These are phyloP conservation scores for Malacoctenus gilli DNA, from an alignment of 2,797 vertebrate species.

Conservation along the genomic window DNA sequence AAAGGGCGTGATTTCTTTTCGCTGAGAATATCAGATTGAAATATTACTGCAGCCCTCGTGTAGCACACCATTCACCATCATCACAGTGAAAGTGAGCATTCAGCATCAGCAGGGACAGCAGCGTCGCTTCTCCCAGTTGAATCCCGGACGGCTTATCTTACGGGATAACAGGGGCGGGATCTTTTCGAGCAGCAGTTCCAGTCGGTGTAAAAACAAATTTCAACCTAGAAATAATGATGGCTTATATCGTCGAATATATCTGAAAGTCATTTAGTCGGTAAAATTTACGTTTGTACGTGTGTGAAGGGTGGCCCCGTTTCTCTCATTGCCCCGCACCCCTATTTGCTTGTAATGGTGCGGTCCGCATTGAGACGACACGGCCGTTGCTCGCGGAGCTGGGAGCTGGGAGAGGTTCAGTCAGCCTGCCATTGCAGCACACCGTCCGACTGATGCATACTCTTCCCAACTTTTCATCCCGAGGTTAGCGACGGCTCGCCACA, in stretches of 20 bases:
- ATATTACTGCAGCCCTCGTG: conserved; percentile 6
- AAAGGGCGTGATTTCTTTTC: background rate
- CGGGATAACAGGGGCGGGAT: conserved; percentile 18
- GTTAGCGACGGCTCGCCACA: conserved; percentile 50
- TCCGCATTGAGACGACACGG: conserved; percentile 80
- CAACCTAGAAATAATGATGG: background rate
- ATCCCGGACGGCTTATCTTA: conserved; percentile 63
- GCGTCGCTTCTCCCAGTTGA: conserved; percentile 75
- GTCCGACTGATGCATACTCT: conserved; percentile 64
- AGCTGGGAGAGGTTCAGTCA: conserved; percentile 63
- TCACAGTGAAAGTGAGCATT: conserved; percentile 66
- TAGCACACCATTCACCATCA: conserved; percentile 35
- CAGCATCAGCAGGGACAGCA: conserved; percentile 73
- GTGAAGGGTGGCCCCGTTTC: conserved; percentile 30
- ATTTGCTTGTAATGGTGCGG: conserved; percentile 62
- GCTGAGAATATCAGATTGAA: background rate
- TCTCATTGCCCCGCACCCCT: conserved; percentile 37
- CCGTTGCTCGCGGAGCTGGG: conserved; percentile 68
- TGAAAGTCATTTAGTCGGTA: accelerated
- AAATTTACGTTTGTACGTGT: accelerated
- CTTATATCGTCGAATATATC: too few species aligned
- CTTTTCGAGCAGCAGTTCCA: background rate
- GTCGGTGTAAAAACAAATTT: accelerated
- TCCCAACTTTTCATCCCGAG: conserved; percentile 73
- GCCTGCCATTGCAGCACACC: conserved; percentile 72